These are phyloP conservation scores for Rhynchopsitta pachyrhyncha DNA, from an alignment of 2,113 vertebrate genomes.

Conservation along the genomic window DNA sequence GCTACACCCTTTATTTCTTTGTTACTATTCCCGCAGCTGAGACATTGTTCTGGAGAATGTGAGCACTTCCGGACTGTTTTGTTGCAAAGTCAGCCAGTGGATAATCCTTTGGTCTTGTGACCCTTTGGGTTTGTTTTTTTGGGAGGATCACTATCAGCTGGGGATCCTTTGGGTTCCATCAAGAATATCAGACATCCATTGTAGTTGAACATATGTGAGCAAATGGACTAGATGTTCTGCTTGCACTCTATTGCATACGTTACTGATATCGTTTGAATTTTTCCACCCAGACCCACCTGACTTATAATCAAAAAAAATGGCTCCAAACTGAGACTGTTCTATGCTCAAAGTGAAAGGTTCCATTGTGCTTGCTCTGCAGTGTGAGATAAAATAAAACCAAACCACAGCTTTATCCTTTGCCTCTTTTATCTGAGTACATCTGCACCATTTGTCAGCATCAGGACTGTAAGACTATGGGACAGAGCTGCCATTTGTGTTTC, in stretches of 20 bases:
- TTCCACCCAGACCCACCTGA: not conserved
- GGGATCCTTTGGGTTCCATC: not conserved
- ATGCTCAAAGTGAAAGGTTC: not conserved
- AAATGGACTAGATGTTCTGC: not conserved
- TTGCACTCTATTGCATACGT: not conserved
- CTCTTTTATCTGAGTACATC: not conserved
- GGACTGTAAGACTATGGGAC: not conserved
- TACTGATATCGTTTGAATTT: not conserved
- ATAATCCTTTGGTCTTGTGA: not conserved
- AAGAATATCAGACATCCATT: not conserved
- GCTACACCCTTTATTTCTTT: not conserved
- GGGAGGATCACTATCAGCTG: not conserved
- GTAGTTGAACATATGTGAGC: fast-evolving
- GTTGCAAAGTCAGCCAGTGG: not conserved
- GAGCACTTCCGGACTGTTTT: not conserved
- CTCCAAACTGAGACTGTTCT: not conserved
- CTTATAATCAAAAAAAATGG: not conserved
- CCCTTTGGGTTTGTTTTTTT: not conserved
- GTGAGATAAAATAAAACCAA: not conserved
- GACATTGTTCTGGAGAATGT: not conserved
- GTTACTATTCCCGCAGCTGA: not conserved
- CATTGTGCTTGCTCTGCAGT: not conserved
- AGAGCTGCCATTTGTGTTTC: not conserved
- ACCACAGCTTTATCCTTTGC: not conserved
- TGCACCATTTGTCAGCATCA: not conserved